phyloP scores from a whole-genome alignment of 2,888 invertebrate genomes.

The Bellardia pandia region DNA sequence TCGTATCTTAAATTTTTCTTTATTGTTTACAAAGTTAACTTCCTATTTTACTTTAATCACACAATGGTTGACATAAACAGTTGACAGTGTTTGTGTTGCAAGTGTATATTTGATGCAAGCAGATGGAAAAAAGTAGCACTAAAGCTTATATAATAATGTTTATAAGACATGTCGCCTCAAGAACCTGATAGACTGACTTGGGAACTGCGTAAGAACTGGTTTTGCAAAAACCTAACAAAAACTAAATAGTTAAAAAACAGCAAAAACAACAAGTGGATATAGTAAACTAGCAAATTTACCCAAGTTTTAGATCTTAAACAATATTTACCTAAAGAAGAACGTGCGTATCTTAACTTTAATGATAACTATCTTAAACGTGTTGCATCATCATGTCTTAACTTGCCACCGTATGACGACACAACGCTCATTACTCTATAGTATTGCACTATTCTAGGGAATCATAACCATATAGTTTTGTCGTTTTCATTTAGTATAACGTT shows the following conservation, averaged over 20 bases:
- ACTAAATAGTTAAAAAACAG: constrained; percentile 12
- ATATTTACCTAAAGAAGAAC: constrained; percentile 66
- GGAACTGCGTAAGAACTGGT: constrained; percentile 55
- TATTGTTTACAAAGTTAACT: constrained; percentile 11
- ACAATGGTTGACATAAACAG: constrained; percentile 47
- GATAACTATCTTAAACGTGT: constrained; percentile 68
- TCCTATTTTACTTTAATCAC: constrained; percentile 23
- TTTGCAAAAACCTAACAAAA: constrained; percentile 16
- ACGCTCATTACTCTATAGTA: constrained; percentile 31
- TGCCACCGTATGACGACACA: constrained; percentile 29
- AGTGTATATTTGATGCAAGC: constrained; percentile 36
- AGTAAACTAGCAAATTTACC: constrained; percentile 52
- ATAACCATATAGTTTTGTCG: constrained; percentile 63
- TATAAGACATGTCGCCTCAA: constrained; percentile 47
- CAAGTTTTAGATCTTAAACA: constrained; percentile 60
- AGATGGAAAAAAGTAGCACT: not conserved
- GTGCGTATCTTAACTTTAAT: constrained; percentile 68
- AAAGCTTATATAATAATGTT: constrained; percentile 51
- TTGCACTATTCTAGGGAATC: constrained; percentile 50
- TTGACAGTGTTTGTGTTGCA: constrained; percentile 50
- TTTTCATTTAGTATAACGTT: constrained; percentile 64
- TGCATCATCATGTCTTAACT: constrained; percentile 63
- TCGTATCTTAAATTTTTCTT: not conserved
- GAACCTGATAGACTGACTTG: constrained; percentile 59
- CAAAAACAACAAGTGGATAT: constrained; percentile 22